Percentiles rank a stretch among this genome's conserved stretches.
Evolutionary conservation across 2,797 vertebrate species (phyloP).

Genomic region (Hyperoplus lanceolatus): DNA sequence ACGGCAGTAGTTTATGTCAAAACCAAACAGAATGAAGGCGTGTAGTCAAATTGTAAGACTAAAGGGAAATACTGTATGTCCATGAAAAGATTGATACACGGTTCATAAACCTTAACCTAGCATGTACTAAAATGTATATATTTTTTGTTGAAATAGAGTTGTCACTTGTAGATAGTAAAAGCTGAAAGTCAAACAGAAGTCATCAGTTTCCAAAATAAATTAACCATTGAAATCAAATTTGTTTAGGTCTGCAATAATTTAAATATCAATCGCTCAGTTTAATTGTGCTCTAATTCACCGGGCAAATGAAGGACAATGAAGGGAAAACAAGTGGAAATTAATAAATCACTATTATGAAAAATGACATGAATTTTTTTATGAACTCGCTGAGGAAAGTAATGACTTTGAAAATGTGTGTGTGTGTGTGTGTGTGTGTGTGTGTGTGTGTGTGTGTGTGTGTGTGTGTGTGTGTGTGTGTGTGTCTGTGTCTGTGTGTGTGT

Average conservation of each 20-base stretch:
- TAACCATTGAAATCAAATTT: too few species aligned
- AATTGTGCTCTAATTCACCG: neutral
- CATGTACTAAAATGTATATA: too few species aligned
- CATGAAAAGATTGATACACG: neutral
- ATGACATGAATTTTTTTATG: neutral
- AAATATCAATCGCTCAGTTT: neutral
- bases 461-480: neutral
- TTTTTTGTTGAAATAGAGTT: too few species aligned
- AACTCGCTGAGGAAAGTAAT: constrained; percentile 11
- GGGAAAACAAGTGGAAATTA: neutral
- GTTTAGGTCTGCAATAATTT: too few species aligned
- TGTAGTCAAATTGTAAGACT: neutral
- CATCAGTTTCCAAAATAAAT: too few species aligned
- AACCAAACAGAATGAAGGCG: neutral
- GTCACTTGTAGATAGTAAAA: too few species aligned
- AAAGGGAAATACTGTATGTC: neutral
- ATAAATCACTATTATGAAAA: constrained; percentile 8
- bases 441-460: too few species aligned
- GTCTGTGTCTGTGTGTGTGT: constrained; percentile 20
- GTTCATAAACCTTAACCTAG: neutral
- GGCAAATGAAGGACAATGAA: neutral
- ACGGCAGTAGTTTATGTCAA: neutral
- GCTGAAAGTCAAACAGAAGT: too few species aligned
- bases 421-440: too few species aligned
- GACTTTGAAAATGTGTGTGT: neutral